phyloP scores from a whole-genome alignment of 2,113 vertebrate genomes.

The Actenoides hombroni region DNA sequence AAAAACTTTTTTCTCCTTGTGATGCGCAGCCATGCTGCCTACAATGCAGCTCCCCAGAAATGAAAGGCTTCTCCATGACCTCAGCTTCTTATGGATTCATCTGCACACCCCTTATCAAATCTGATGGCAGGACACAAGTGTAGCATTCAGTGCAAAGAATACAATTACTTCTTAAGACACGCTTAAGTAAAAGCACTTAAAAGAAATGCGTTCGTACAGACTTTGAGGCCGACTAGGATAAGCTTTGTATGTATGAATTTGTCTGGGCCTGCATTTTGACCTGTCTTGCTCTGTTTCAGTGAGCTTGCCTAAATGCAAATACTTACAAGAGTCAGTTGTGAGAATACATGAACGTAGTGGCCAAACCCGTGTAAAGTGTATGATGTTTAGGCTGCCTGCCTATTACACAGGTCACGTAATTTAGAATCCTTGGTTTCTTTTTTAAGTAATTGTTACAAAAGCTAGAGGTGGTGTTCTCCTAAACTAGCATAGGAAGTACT shows the following conservation, averaged over 20 bases:
- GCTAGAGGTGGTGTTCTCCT: neutral
- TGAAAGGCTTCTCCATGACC: neutral
- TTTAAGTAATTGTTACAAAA: neutral
- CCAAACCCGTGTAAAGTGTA: neutral
- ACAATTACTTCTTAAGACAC: neutral
- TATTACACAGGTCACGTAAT: rapidly evolving
- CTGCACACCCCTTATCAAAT: neutral
- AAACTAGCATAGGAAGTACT: neutral
- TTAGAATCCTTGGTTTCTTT: neutral
- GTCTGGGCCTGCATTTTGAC: neutral
- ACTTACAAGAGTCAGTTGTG: neutral
- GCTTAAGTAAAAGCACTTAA: neutral
- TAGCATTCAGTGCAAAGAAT: neutral
- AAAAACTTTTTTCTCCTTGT: neutral
- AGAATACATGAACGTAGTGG: neutral
- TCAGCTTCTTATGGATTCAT: neutral
- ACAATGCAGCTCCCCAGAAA: neutral
- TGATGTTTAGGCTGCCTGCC: neutral
- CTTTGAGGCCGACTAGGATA: neutral
- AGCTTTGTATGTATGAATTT: neutral
- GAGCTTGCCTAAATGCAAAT: neutral
- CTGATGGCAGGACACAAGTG: neutral
- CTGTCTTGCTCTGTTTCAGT: neutral
- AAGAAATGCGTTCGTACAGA: neutral
- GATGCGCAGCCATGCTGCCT: neutral